phyloP scores from a whole-genome alignment of 2,797 vertebrate genomes.

The Xyrichtys novacula region DNA sequence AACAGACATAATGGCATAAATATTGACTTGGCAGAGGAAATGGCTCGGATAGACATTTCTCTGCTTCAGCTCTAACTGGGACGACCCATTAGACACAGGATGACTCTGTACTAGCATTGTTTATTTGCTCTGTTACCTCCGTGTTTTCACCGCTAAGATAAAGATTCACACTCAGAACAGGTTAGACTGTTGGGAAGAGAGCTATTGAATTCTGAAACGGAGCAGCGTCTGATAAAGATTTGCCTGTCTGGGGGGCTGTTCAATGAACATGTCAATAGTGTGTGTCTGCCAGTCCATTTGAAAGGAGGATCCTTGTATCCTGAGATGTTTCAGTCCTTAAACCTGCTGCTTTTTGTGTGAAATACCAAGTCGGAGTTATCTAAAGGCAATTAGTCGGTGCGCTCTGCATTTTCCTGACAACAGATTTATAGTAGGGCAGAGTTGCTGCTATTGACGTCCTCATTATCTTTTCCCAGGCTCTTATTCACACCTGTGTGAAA shows the following conservation, averaged over 20 bases:
- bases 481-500: constrained; percentile 51
- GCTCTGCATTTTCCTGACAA: constrained; percentile 37
- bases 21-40: constrained; percentile 31
- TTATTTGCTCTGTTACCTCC: constrained; percentile 54
- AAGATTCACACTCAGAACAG: constrained; percentile 50
- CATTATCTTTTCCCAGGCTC: constrained; percentile 55
- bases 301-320: not conserved
- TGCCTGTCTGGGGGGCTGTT: constrained; percentile 17
- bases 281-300: not conserved
- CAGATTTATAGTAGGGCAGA: constrained; percentile 29
- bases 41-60: constrained; percentile 31
- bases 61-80: constrained; percentile 33
- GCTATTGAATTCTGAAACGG: constrained; percentile 49
- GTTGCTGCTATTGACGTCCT: constrained; percentile 51
- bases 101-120: constrained; percentile 41
- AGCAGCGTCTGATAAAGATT: constrained; percentile 41
- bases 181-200: constrained; percentile 24
- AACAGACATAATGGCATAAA: constrained; percentile 45
- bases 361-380: constrained; percentile 14
- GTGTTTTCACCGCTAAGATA: constrained; percentile 54
- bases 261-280: constrained; percentile 10
- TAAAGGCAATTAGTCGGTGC: constrained; percentile 36
- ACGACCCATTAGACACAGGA: constrained; percentile 33
- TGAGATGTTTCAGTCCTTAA: constrained; percentile 8
- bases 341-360: constrained; percentile 17